A percentile compares a stretch with the other conserved stretches of the same genome.
Conservation (phyloP, 2,797 vertebrate genomes). For the Rhinoraja longicauda region DNA sequence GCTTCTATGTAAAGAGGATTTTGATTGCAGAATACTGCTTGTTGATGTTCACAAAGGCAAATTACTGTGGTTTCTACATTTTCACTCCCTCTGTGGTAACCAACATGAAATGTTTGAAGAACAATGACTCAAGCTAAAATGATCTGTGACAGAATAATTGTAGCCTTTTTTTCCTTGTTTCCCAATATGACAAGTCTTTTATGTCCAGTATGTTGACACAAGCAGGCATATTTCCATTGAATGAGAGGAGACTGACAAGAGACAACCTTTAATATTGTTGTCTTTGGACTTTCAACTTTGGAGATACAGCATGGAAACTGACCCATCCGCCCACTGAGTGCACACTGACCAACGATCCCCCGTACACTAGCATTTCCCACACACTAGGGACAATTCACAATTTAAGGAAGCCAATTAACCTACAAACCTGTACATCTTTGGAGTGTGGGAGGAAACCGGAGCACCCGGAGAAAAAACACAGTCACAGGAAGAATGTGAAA, state of each 20-base stretch:
- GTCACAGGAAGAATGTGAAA: no score
- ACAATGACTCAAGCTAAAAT: background rate
- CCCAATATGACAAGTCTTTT: background rate
- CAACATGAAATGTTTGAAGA: background rate
- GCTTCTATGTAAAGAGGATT: background rate
- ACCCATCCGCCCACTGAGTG: no score
- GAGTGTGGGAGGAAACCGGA: no score
- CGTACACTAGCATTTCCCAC: no score
- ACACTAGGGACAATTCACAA: no score
- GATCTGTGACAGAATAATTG: background rate
- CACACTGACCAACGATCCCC: no score
- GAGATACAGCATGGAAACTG: no score
- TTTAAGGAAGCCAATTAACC: no score
- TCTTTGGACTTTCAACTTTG: background rate
- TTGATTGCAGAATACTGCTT: background rate
- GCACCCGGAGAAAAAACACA: no score
- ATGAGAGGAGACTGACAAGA: background rate
- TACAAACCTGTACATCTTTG: no score
- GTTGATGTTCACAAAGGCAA: background rate
- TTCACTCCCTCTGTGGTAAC: conserved; percentile 7
- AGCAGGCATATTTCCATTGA: background rate
- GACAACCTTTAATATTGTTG: no score
- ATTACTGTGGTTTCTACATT: conserved; percentile 11
- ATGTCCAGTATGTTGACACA: background rate
- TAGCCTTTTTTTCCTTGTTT: background rate